Percentiles rank a stretch among this genome's conserved stretches.
phyloP scores from a whole-genome alignment of 1,140 invertebrate genomes.

The Cephus cinctus region DNA sequence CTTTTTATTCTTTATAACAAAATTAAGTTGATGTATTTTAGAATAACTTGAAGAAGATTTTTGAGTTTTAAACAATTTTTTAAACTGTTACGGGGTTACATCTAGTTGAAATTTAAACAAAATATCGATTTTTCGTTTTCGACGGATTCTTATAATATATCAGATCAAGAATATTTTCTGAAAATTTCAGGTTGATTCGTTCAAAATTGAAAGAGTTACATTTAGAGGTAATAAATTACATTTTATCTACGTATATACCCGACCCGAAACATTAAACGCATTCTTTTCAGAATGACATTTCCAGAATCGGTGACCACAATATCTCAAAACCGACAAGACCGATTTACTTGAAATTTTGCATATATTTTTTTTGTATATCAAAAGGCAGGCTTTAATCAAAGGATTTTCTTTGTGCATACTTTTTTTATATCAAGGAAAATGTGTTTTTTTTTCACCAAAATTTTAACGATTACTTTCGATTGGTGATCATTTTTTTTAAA shows the following conservation, averaged over 20 bases:
- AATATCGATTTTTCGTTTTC: too few species aligned
- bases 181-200: too few species aligned
- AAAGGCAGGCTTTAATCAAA: neutral
- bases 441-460: neutral
- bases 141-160: too few species aligned
- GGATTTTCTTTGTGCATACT: neutral
- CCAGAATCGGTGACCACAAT: neutral
- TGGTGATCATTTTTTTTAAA: neutral
- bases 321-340: neutral
- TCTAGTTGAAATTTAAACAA: too few species aligned
- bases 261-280: conserved; percentile 4
- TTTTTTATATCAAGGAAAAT: neutral
- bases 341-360: neutral
- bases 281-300: neutral
- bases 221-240: neutral
- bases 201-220: too few species aligned
- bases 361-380: neutral
- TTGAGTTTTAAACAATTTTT: too few species aligned
- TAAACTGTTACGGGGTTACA: too few species aligned
- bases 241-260: neutral
- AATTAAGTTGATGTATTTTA: too few species aligned
- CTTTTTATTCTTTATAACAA: too few species aligned
- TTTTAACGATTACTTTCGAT: neutral
- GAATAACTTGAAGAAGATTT: too few species aligned
- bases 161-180: too few species aligned